phyloP scores from a whole-genome alignment of 2,113 vertebrate species.

The Proterorhinus semilunaris region DNA sequence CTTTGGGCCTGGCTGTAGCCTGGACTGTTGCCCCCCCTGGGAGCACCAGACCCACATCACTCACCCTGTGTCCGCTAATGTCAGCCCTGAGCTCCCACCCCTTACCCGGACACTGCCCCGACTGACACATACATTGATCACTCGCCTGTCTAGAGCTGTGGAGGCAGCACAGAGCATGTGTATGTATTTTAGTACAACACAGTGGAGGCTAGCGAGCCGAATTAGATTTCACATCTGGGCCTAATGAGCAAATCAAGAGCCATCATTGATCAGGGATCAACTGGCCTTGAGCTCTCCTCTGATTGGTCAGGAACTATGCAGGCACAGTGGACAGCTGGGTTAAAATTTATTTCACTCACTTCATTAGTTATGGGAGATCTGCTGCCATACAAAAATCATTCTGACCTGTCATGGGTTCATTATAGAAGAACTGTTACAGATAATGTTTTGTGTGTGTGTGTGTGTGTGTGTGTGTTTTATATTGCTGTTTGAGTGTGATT shows the following conservation, averaged over 20 bases:
- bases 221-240: constrained; percentile 68
- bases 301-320: constrained; percentile 44
- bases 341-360: neutral
- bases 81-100: constrained; percentile 67
- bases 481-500: too few species aligned
- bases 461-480: neutral
- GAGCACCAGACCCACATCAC: constrained; percentile 73
- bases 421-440: neutral
- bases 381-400: neutral
- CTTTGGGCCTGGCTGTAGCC: constrained; percentile 68
- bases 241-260: constrained; percentile 67
- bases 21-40: constrained; percentile 51
- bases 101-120: constrained; percentile 55
- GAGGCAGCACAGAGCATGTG: neutral
- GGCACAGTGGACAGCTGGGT: constrained; percentile 3
- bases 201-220: constrained; percentile 60
- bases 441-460: neutral
- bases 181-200: constrained; percentile 49
- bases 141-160: constrained; percentile 62
- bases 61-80: constrained; percentile 81
- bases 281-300: constrained; percentile 48
- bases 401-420: neutral
- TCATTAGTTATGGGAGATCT: constrained; percentile 21
- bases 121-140: constrained; percentile 83
- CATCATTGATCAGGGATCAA: constrained; percentile 68